Evolutionary conservation across 2,888 invertebrate genomes (phyloP), one percentile per base, ranked within the genome.

Genomic region (Pseudococcus jackbeardsleyi): DNA sequence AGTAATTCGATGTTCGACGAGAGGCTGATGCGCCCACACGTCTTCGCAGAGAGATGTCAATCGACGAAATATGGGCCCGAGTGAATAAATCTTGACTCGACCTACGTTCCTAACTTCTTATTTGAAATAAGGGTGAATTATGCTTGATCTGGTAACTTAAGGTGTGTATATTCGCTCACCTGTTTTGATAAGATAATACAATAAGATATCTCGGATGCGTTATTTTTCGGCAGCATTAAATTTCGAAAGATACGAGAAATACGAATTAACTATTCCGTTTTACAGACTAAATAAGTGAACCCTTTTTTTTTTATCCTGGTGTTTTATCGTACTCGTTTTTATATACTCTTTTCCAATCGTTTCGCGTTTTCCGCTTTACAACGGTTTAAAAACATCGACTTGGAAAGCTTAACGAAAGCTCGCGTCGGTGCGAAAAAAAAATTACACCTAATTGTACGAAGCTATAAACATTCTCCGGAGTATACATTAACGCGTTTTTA

Each of bases 401-500:
- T 72, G 33, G 17, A 9, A 33, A 72, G 72, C 72, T 72, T 72
- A 72, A 72, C 72, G 72, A 33, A 72, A 72, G 72, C 72, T 72
- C 33, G 39, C 33, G 12, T 19, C 5, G 11, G 22, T 22, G 64
- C 9, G 64, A 64, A 64, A 64, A 64, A 64, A 64, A 64, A 64
- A 15, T 7, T 19, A 68, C 7, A 72, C 72, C 72, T 72, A 72
- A 72, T 72, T 72, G 72, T 72, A 39, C 17, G 26, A 72, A 72
- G 72, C 72, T 72, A 72, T 72, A 72, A 72, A 72, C 72, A 33
- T 72, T 72, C 72, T 72, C 33, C 33, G 1, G 64, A 64, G 64
- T 64, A 64, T 64, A 64, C 64, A 64, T 72, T 72, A 72, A 72
- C 72, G 72, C 17, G 72, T 72, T 72, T 33, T 72, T 33, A 72